A percentile compares a stretch with the other conserved stretches of the same genome.
These are phyloP conservation scores for Chaenodraco wilsoni DNA, from an alignment of 2,797 vertebrate genomes.

Conservation along the genomic window DNA sequence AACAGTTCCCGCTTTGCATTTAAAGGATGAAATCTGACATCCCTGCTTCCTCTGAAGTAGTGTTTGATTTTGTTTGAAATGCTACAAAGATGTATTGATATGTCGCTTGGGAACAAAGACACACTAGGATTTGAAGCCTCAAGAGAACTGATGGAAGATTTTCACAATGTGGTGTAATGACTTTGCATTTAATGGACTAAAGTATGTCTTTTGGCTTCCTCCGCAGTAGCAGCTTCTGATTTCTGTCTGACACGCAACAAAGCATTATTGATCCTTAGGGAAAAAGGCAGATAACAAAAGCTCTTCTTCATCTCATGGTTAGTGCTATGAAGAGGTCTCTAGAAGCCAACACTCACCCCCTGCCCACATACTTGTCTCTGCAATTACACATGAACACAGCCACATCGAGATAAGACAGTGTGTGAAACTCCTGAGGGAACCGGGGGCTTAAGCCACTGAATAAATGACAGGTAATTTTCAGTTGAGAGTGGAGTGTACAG, in stretches of 20 bases:
- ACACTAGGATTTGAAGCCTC: slow-evolving; percentile 44
- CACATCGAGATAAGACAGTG: slow-evolving; percentile 38
- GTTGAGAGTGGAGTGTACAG: slow-evolving; percentile 75
- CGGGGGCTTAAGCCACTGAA: slow-evolving; percentile 76
- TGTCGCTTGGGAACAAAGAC: slow-evolving; percentile 41
- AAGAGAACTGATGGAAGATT: slow-evolving; percentile 38
- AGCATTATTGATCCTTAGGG: slow-evolving; percentile 85
- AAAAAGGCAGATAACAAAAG: slow-evolving; percentile 63
- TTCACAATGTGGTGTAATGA: slow-evolving; percentile 60
- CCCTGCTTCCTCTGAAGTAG: slow-evolving; percentile 57
- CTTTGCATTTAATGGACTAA: slow-evolving; percentile 71
- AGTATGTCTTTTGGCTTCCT: slow-evolving; percentile 55
- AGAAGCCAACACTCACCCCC: slow-evolving; percentile 29
- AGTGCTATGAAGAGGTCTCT: slow-evolving; percentile 36
- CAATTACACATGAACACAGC: slow-evolving; percentile 42
- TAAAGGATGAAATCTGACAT: slow-evolving; percentile 58
- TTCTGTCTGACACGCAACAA: slow-evolving; percentile 79
- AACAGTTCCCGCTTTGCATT: slow-evolving; percentile 69
- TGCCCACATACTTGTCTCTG: slow-evolving; percentile 26
- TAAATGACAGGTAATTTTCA: slow-evolving; percentile 89
- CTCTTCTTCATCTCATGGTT: slow-evolving; percentile 47
- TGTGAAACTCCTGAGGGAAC: slow-evolving; percentile 68
- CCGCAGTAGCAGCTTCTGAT: slow-evolving; percentile 74
- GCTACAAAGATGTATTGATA: slow-evolving; percentile 80
- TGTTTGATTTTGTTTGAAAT: slow-evolving; percentile 78